Evolutionary conservation across 2,797 vertebrate genomes (phyloP).

Genomic region (Alosa sapidissima): DNA sequence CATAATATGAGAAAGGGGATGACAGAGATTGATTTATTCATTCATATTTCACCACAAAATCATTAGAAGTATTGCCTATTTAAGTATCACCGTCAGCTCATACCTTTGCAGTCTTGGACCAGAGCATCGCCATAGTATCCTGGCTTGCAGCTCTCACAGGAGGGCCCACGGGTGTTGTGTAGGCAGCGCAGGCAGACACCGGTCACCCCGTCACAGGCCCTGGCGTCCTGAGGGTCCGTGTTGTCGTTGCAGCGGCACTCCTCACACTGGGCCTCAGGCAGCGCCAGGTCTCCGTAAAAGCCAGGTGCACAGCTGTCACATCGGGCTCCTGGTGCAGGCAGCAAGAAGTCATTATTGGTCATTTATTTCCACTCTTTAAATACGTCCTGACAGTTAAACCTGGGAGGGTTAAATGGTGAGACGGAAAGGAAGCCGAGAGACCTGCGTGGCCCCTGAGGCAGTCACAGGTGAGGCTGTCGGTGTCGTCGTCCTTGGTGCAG

Average conservation of each 20-base stretch:
- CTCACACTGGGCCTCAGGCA: constrained; percentile 60
- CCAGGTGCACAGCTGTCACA: constrained; percentile 79
- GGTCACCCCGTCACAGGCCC: constrained; percentile 74
- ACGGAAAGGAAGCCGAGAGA: constrained; percentile 46
- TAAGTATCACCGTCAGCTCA: background rate
- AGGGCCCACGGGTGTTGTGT: constrained; percentile 77
- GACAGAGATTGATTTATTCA: background rate
- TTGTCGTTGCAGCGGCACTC: constrained; percentile 84
- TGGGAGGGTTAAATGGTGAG: background rate
- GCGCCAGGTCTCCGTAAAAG: constrained; percentile 75
- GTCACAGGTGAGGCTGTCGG: constrained; percentile 69
- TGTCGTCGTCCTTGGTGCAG: constrained; percentile 74
- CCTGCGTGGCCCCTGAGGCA: constrained; percentile 82
- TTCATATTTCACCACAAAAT: background rate
- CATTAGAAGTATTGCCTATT: no score
- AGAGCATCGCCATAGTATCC: constrained; percentile 84
- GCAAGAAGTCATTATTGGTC: background rate
- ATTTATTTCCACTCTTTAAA: background rate
- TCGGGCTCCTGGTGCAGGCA: constrained; percentile 67
- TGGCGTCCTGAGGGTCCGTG: constrained; percentile 70
- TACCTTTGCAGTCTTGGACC: constrained; percentile 82
- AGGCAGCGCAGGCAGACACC: constrained; percentile 83
- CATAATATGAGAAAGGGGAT: background rate
- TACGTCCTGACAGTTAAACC: background rate
- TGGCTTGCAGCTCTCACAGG: constrained; percentile 81